A percentile compares a stretch with the other conserved stretches of the same genome.
These are phyloP conservation scores for Pseudolycoriella hygida DNA, from an alignment of 2,888 invertebrate genomes.

Conservation along the genomic window DNA sequence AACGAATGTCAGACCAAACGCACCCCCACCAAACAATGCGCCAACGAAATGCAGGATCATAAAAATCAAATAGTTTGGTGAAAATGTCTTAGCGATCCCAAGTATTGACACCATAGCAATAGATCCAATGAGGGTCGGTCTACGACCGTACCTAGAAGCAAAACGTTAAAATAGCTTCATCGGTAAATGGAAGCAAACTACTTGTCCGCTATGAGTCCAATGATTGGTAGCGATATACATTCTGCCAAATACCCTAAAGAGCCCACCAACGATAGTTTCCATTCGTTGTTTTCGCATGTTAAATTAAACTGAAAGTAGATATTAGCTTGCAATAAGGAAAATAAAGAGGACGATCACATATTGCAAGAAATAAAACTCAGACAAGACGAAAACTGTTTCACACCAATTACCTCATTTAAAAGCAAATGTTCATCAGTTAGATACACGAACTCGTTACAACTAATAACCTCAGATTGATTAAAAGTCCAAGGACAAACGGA, in stretches of 20 bases:
- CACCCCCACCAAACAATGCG: slow-evolving; percentile 47
- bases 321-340: no score
- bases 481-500: no score
- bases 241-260: slow-evolving; percentile 57
- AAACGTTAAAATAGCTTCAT: no score
- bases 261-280: slow-evolving; percentile 56
- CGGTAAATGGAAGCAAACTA: no score
- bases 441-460: no score
- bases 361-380: no score
- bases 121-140: slow-evolving; percentile 37
- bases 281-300: slow-evolving; percentile 42
- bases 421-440: no score
- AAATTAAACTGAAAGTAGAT: slow-evolving; percentile 41
- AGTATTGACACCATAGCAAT: slow-evolving; percentile 36
- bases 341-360: no score
- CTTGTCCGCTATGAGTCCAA: slow-evolving; percentile 46
- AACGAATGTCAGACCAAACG: slow-evolving; percentile 55
- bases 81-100: slow-evolving; percentile 51
- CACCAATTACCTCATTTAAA: no score
- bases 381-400: no score
- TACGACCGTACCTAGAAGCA: slow-evolving; percentile 35
- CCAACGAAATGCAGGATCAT: slow-evolving; percentile 36
- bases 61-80: slow-evolving; percentile 51
- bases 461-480: no score
- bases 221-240: slow-evolving; percentile 49